Base-by-base conservation (phyloP, 2,113 vertebrate species). In the Myotis lucifugus region DNA sequence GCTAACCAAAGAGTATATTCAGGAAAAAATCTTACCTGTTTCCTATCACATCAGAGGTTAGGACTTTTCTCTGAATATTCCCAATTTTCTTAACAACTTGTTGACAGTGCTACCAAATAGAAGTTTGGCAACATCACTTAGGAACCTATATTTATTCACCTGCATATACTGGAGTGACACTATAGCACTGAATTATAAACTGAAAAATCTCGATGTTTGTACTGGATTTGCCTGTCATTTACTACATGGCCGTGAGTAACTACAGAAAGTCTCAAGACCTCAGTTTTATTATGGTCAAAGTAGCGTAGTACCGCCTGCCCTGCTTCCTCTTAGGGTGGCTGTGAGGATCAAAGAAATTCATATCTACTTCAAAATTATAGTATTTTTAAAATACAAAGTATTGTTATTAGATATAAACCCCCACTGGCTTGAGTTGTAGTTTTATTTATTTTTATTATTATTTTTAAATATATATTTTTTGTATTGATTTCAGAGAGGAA, bases 1-100 rank as follows among this genome's bases (percentile, higher is more conserved):
- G 14, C 25, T 92, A n/a, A 84, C 19, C 52, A 66, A 78, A 3
- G 56, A 42, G 15, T 72, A 13, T 70, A 25, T 8, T 42, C 9
- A 77, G 9, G 25, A 48, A 64, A 64, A 70, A 87, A 27, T 67
- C 17, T 59, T 52, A n/a, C 54, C 66, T n/a, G 1, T 92, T 86
- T 83, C 10, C 34, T 77, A 8, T 90, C 46, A 32, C 14, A 83
- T 67, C n/a, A 61, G n/a, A 84, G 14, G 4, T 85, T 37, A 85
- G 64, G 11, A 70, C 37, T 85, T 92, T 95, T 95, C 81, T 83
- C 70, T 27, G n/a, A 32, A 29, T 73, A 74, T 25, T 90, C 14
- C 14, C 8, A 67, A 13, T 66, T 56, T 91, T 42, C 66, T 85
- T 54, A 87, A 76, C 78, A 61, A 32, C 7, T 34, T 74, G 1